phyloP scores from a whole-genome alignment of 2,888 invertebrate species.

The Scaptomyza flava region DNA sequence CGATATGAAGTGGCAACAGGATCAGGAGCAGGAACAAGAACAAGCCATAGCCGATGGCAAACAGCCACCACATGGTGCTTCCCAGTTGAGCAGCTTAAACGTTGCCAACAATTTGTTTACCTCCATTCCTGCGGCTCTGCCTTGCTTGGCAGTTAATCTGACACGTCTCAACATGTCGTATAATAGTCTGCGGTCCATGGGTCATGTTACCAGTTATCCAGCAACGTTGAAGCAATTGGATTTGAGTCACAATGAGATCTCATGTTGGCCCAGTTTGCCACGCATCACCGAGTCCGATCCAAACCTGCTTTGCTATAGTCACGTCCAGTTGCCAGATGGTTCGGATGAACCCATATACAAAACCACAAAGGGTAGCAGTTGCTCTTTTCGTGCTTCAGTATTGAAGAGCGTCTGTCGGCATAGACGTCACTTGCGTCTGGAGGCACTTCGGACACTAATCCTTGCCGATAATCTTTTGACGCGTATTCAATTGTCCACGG shows the following conservation, averaged over 20 bases:
- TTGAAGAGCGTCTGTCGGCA: slow-evolving; percentile 93
- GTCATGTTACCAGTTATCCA: slow-evolving; percentile 95
- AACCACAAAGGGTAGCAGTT: slow-evolving; percentile 85
- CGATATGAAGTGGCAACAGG: slow-evolving; percentile 86
- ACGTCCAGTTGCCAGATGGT: slow-evolving; percentile 68
- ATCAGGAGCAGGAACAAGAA: slow-evolving; percentile 53
- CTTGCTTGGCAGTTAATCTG: slow-evolving; percentile 95
- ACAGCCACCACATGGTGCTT: slow-evolving; percentile 86
- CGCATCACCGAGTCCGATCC: slow-evolving; percentile 88
- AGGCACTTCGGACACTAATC: slow-evolving; percentile 85
- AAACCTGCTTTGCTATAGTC: slow-evolving; percentile 90
- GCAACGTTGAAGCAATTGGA: slow-evolving; percentile 95
- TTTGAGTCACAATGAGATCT: slow-evolving; percentile 95
- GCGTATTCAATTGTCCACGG: slow-evolving; percentile 91
- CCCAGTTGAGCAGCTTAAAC: slow-evolving; percentile 91
- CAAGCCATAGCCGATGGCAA: slow-evolving; percentile 77
- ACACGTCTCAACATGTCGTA: slow-evolving; percentile 95
- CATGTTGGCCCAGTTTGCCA: slow-evolving; percentile 94
- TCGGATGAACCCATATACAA: slow-evolving; percentile 69
- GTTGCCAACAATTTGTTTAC: slow-evolving; percentile 96
- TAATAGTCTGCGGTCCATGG: slow-evolving; percentile 92
- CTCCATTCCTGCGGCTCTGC: slow-evolving; percentile 93
- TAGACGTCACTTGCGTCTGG: slow-evolving; percentile 91
- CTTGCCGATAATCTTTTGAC: slow-evolving; percentile 94
- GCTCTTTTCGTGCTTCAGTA: slow-evolving; percentile 88